These are phyloP conservation scores for Ptychoptera contaminata DNA, from an alignment of 2,888 invertebrate species.

Conservation along the genomic window DNA sequence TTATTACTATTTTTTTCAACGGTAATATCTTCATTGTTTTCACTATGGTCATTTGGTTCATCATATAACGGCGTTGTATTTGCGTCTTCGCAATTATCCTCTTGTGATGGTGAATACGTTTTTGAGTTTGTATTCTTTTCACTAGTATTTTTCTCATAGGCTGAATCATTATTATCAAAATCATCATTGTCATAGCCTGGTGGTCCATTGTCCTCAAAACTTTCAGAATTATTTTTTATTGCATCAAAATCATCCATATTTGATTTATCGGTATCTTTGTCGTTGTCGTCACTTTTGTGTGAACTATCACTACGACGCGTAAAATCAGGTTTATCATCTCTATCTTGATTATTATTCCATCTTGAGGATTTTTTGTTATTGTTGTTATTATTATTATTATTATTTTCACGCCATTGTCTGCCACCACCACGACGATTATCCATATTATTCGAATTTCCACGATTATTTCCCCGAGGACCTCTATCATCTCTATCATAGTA, in stretches of 20 bases:
- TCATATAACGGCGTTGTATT: constrained; percentile 23
- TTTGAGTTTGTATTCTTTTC: constrained; percentile 10
- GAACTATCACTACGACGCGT: neutral
- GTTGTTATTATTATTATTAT: constrained; percentile 2
- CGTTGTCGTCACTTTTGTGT: constrained; percentile 2
- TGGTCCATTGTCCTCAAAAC: constrained; percentile 5
- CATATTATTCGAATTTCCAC: constrained; percentile 4
- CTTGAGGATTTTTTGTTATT: constrained; percentile 6
- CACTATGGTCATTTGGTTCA: constrained; percentile 12
- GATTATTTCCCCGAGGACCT: constrained; percentile 8
- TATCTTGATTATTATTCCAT: constrained; percentile 8
- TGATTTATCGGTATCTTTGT: constrained; percentile 1
- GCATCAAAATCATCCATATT: neutral
- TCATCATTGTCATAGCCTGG: constrained; percentile 5
- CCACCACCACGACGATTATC: neutral
- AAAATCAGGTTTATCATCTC: neutral
- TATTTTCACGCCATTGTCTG: constrained; percentile 1
- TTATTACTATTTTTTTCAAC: no score
- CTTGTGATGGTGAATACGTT: constrained; percentile 5
- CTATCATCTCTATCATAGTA: constrained; percentile 13
- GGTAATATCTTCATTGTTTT: neutral
- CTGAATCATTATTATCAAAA: constrained; percentile 5
- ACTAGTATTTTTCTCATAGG: constrained; percentile 8
- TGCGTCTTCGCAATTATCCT: constrained; percentile 7
- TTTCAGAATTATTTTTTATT: neutral